Percentiles rank a stretch among this genome's conserved stretches.
Evolutionary conservation across 2,797 vertebrate species (phyloP).

Genomic region (Cossypha caffra): DNA sequence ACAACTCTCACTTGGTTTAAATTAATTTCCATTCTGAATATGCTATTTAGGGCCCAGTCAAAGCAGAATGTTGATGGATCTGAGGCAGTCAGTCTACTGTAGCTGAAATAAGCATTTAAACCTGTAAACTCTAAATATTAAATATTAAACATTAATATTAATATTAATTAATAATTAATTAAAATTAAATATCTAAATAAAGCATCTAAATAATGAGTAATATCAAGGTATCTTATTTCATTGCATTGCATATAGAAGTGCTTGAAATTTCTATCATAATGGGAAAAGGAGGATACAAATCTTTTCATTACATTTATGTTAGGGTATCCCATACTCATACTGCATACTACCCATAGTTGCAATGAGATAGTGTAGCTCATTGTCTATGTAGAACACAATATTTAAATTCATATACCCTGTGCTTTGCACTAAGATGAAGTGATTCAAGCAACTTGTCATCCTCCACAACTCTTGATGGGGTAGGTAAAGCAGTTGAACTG

Average conservation of each 20-base stretch:
- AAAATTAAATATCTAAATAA: no score
- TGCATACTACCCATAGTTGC: neutral
- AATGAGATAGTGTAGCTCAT: neutral
- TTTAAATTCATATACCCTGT: neutral
- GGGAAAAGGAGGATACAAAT: neutral
- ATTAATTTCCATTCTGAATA: neutral
- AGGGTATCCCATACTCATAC: neutral
- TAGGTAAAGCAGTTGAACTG: neutral
- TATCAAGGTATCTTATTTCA: neutral
- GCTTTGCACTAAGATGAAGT: neutral
- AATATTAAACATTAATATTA: no score
- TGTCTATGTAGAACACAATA: neutral
- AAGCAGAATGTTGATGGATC: neutral
- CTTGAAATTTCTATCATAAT: neutral
- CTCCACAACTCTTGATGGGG: neutral
- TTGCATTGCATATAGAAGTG: neutral
- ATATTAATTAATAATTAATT: no score
- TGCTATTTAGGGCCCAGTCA: neutral
- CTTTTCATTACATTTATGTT: neutral
- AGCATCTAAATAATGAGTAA: neutral
- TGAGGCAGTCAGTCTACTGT: neutral
- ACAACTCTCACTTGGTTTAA: neutral
- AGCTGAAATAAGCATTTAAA: neutral
- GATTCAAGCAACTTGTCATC: neutral
- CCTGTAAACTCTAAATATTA: neutral